These are phyloP conservation scores for Rosalia funebris DNA, from an alignment of 2,888 invertebrate species.

Conservation along the genomic window DNA sequence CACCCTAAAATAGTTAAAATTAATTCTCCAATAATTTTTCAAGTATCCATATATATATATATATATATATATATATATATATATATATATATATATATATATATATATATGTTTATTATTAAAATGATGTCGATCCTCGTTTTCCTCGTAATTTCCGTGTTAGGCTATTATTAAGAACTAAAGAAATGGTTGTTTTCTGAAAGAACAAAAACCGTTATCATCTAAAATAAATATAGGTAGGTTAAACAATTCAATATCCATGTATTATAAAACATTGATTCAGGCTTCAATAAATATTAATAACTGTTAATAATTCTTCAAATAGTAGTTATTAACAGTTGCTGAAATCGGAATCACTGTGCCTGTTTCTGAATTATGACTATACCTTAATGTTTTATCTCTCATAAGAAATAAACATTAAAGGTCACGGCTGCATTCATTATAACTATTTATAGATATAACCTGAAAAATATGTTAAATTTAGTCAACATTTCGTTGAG, in stretches of 20 bases:
- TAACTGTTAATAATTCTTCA: neutral
- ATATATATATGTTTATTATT: too few species aligned
- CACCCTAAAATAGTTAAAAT: too few species aligned
- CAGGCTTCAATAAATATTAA: neutral
- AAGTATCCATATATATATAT: too few species aligned
- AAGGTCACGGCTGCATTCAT: too few species aligned
- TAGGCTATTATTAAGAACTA: constrained; percentile 22
- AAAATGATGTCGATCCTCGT: neutral
- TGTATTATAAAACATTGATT: too few species aligned
- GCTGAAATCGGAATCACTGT: neutral
- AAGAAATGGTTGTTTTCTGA: constrained; percentile 30
- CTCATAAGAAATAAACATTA: neutral
- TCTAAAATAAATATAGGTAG: constrained; percentile 21
- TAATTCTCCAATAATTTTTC: too few species aligned
- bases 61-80: too few species aligned
- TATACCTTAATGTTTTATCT: neutral
- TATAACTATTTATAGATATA: too few species aligned
- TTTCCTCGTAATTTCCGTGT: neutral
- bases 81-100: too few species aligned
- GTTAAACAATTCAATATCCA: too few species aligned
- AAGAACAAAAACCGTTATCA: constrained; percentile 32
- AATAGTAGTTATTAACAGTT: neutral
- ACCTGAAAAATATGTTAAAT: too few species aligned
- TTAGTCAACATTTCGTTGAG: too few species aligned
- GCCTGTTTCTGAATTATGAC: neutral